Percentiles rank a stretch among this genome's conserved stretches.
Evolutionary conservation across 2,113 vertebrate genomes (phyloP).

Genomic region (Regulus satrapa): DNA sequence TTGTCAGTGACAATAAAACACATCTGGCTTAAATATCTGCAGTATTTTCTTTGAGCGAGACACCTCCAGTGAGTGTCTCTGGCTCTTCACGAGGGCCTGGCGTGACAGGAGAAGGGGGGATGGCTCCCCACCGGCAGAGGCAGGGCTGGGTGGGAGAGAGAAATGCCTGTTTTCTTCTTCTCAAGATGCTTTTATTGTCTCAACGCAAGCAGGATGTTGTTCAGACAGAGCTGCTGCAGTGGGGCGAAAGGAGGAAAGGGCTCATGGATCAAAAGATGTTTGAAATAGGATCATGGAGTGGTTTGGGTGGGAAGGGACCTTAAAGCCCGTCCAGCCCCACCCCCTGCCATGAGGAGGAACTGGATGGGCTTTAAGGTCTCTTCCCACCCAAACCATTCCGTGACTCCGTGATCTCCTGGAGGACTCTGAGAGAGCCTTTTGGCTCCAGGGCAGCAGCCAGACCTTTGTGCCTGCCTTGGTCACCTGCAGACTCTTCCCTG

Average conservation of each 20-base stretch:
- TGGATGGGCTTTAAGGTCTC: neutral
- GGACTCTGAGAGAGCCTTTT: neutral
- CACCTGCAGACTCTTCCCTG: neutral
- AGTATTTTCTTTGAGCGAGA: neutral
- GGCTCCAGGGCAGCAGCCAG: neutral
- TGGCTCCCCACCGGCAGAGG: neutral
- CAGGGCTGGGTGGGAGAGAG: neutral
- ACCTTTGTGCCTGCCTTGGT: neutral
- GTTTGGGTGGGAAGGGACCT: neutral
- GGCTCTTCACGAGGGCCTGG: neutral
- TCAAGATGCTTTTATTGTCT: neutral
- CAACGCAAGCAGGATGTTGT: neutral
- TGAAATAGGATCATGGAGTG: neutral
- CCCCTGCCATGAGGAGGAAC: rapidly evolving
- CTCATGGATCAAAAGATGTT: neutral
- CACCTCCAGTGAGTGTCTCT: neutral
- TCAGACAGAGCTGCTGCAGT: neutral
- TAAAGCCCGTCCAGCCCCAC: neutral
- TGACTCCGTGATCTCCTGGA: neutral
- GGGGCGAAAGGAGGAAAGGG: neutral
- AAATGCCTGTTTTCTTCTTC: neutral
- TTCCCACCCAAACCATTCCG: neutral
- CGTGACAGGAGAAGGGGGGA: neutral
- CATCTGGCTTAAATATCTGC: neutral
- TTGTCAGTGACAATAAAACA: neutral